phyloP scores from a whole-genome alignment of 2,797 vertebrate species.

The Silurus aristotelis region DNA sequence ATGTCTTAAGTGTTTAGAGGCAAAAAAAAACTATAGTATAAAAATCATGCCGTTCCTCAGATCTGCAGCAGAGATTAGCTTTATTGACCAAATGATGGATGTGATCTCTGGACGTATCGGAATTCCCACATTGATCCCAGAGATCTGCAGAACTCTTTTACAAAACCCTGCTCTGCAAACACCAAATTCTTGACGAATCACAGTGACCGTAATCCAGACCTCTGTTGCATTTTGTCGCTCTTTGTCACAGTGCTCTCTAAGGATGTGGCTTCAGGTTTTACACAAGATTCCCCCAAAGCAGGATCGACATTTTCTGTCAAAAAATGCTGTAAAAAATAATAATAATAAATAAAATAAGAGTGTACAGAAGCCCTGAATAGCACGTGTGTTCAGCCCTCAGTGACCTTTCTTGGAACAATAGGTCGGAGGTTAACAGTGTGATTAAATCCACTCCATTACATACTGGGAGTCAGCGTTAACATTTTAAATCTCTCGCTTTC shows the following conservation, averaged over 20 bases:
- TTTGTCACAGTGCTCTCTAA: not conserved
- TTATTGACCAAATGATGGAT: conserved; percentile 36
- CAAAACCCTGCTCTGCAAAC: not conserved
- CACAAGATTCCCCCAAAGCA: not conserved
- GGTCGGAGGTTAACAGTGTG: conserved; percentile 14
- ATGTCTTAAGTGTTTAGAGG: not conserved
- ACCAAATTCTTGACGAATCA: not conserved
- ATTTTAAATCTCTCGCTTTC: conserved; percentile 13
- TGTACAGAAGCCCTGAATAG: not conserved
- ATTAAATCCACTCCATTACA: conserved; percentile 13
- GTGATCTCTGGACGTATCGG: conserved; percentile 6
- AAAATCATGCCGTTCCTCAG: not conserved
- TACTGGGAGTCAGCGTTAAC: conserved; percentile 19
- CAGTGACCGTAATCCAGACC: not conserved
- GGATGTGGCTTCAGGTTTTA: conserved; percentile 11
- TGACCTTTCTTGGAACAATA: conserved; percentile 23
- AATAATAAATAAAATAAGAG: not conserved
- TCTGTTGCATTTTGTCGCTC: not conserved
- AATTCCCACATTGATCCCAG: conserved; percentile 13
- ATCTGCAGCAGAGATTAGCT: conserved; percentile 21
- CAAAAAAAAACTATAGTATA: not conserved
- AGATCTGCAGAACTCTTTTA: not conserved
- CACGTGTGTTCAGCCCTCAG: not conserved
- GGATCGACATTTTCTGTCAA: conserved; percentile 30
- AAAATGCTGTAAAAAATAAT: not conserved